These are phyloP conservation scores for Pomacea canaliculata DNA, from an alignment of 2,888 invertebrate genomes.

Conservation along the genomic window DNA sequence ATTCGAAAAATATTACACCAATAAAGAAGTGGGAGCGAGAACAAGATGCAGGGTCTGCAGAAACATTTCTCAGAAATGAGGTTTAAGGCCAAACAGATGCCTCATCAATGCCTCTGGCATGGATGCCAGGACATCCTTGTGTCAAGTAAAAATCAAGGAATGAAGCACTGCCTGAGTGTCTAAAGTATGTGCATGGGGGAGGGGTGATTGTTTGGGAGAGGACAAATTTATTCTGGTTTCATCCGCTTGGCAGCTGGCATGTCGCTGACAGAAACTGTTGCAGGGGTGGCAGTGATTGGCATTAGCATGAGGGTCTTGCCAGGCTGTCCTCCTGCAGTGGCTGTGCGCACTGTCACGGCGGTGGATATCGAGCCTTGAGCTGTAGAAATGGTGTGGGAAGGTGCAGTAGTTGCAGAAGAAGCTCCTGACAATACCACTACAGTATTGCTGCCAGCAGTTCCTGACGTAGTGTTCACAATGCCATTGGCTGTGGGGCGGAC, in stretches of 20 bases:
- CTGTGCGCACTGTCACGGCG: constrained; percentile 54
- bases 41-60: no score
- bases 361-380: constrained; percentile 44
- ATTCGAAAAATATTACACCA: no score
- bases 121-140: no score
- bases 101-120: no score
- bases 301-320: constrained; percentile 61
- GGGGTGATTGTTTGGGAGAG: no score
- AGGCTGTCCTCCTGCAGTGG: constrained; percentile 39
- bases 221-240: constrained; percentile 47
- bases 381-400: constrained; percentile 35
- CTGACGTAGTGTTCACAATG: constrained; percentile 36
- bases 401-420: constrained; percentile 38
- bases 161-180: no score
- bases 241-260: constrained; percentile 50
- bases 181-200: no score
- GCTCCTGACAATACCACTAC: constrained; percentile 55
- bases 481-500: constrained; percentile 39
- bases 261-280: constrained; percentile 46
- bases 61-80: no score
- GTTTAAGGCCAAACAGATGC: no score
- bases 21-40: no score
- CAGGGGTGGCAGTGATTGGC: constrained; percentile 54
- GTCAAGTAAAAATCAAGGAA: no score
- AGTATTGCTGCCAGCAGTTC: constrained; percentile 44